Conservation (phyloP, 2,888 invertebrate genomes). For the Scaptomyza cyrtandrae region DNA sequence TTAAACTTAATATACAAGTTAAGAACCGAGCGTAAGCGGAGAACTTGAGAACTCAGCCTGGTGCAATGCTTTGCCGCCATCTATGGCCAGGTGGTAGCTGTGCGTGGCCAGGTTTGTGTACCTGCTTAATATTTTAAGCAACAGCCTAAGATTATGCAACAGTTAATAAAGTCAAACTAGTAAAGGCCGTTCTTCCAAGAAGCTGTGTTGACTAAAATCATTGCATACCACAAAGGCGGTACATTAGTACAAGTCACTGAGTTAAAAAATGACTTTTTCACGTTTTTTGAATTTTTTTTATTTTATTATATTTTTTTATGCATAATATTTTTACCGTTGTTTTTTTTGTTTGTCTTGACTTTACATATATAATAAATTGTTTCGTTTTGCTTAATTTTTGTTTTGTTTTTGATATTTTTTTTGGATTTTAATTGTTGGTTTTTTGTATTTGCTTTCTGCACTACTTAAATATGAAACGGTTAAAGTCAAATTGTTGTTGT, state of each 20-base stretch:
- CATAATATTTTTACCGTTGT: conserved; percentile 76
- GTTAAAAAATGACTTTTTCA: too few relatives aligned
- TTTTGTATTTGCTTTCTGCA: conserved; percentile 75
- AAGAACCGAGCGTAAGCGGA: not conserved
- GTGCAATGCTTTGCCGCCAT: not conserved
- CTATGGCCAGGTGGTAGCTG: not conserved
- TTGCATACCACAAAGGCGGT: too few relatives aligned
- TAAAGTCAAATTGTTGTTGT: conserved; percentile 69
- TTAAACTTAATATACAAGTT: not conserved
- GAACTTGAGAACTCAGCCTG: not conserved
- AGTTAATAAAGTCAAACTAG: not conserved
- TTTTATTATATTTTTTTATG: conserved; percentile 58
- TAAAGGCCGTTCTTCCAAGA: too few relatives aligned
- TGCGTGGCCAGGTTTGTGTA: not conserved
- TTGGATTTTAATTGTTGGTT: conserved; percentile 38
- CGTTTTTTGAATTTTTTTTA: too few relatives aligned
- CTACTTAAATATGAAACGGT: conserved; percentile 80
- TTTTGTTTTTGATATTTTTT: conserved; percentile 36
- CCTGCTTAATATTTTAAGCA: not conserved
- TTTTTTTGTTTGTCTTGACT: conserved; percentile 54
- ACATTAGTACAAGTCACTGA: too few relatives aligned
- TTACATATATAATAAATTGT: conserved; percentile 68
- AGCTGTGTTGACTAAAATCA: too few relatives aligned
- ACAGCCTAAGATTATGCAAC: conserved; percentile 8
- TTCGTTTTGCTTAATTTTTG: conserved; percentile 34